Evolutionary conservation across 2,113 vertebrate species (phyloP).

Genomic region (Ameiurus melas): DNA sequence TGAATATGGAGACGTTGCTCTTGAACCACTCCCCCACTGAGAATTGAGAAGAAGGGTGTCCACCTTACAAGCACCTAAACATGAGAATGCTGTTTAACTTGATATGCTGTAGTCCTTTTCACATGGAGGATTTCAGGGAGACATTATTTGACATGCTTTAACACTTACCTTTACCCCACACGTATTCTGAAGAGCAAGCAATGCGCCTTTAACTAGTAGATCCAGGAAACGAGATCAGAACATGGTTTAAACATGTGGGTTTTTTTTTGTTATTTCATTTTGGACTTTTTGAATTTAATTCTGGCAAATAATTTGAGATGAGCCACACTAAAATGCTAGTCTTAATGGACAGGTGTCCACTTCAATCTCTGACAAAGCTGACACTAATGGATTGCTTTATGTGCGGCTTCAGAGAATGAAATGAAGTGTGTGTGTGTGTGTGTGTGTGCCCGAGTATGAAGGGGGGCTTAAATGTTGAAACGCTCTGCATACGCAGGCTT

Average conservation of each 20-base stretch:
- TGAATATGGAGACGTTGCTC: constrained; percentile 65
- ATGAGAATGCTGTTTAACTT: constrained; percentile 31
- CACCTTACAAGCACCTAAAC: constrained; percentile 37
- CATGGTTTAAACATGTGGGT: background rate
- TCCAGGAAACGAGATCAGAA: background rate
- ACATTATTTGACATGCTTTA: constrained; percentile 18
- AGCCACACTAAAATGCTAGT: constrained; percentile 65
- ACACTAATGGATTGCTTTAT: constrained; percentile 84
- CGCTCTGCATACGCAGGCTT: constrained; percentile 65
- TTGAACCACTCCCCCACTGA: constrained; percentile 29
- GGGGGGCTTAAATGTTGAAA: constrained; percentile 72
- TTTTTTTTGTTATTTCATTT: constrained; percentile 66
- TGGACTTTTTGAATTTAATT: constrained; percentile 67
- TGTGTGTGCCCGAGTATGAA: background rate
- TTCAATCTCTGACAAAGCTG: constrained; percentile 75
- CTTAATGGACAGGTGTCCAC: constrained; percentile 82
- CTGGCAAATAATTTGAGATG: constrained; percentile 74
- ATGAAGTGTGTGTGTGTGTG: constrained; percentile 64
- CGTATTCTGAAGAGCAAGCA: background rate
- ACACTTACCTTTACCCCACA: background rate
- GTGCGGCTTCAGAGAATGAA: constrained; percentile 73
- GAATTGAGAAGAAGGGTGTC: constrained; percentile 21
- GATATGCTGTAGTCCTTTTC: constrained; percentile 18
- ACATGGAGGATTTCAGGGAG: constrained; percentile 18
- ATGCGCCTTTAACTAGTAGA: background rate